Base-by-base conservation (phyloP, 2,888 invertebrate genomes). In the Spodoptera picta region DNA sequence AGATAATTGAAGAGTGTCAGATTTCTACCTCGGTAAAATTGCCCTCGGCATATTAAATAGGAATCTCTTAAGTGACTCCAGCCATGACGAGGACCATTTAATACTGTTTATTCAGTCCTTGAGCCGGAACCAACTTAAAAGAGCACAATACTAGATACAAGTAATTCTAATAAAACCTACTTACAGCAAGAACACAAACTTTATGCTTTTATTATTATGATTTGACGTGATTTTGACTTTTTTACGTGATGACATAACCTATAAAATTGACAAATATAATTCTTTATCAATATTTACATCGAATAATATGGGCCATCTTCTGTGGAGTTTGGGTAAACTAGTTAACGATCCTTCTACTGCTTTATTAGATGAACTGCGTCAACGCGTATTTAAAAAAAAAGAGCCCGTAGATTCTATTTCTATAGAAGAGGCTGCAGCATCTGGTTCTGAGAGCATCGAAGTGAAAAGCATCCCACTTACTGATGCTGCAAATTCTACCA, bases 291-390 rank as follows among this genome's bases (percentile, higher is more conserved):
- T 36, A 36, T 36, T 36, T 36, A 36, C 9, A 36, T 36, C 57
- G 14, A 44, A n/a, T 45, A 19, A 41, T 23, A 92, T 91, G 91
- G 72, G 88, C 46, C 79, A 75, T 52, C 82, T 89, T 72, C 75
- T 92, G 45, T 89, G 88, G 89, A 83, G 87, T 56, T 78, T 92
- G 44, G 86, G 86, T 19, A 86, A 91, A 65, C 79, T 92, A n/a
- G 79, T 88, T 11, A 88, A 85, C 60, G 87, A 92, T 72, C 91
- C 92, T 41, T 88, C 92, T 1, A 75, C 84, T 14, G 85, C 88
- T 43, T 47, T 92, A 43, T 72, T 89, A 52, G 81, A 81, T 62
- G 83, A 84, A 44, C 60, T 91, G 55, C 82, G 80, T 42, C 77
- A 79, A 14, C 81, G 81, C 51, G 61, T 88, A 51, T 82, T 79